Percentiles rank a stretch among this genome's conserved stretches.
Conservation (phyloP, 53 echinoderm and acorn worm species). For the Apostichopus leukothele region DNA sequence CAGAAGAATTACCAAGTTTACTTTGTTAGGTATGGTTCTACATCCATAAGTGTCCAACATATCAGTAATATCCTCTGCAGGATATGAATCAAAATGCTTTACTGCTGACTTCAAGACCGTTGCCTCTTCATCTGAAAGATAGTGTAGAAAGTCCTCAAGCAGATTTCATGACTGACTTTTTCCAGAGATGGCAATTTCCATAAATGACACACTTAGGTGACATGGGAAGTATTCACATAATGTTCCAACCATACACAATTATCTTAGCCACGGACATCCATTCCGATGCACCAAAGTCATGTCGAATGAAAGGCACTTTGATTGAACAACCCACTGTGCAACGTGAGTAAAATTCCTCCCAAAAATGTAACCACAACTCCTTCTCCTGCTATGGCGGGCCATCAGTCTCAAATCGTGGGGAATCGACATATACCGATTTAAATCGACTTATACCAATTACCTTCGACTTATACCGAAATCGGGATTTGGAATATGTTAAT, state of each 20-base stretch:
- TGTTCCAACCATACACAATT: conserved; percentile 52
- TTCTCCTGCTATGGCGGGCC: neutral
- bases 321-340: conserved; percentile 39
- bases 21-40: conserved; percentile 28
- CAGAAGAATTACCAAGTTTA: neutral
- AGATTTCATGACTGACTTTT: conserved; percentile 32
- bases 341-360: conserved; percentile 53
- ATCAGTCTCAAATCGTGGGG: too few species aligned
- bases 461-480: too few species aligned
- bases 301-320: conserved; percentile 53
- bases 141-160: conserved; percentile 48
- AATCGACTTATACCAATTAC: too few species aligned
- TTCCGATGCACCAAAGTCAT: conserved; percentile 38
- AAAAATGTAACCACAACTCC: conserved; percentile 45
- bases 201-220: conserved; percentile 48
- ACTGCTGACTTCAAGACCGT: conserved; percentile 41
- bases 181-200: conserved; percentile 43
- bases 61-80: conserved; percentile 51
- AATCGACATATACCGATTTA: too few species aligned
- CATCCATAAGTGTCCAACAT: conserved; percentile 49
- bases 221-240: conserved; percentile 52
- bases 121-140: conserved; percentile 45
- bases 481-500: too few species aligned
- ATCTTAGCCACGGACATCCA: conserved; percentile 53
- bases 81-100: conserved; percentile 43